Evolutionary conservation across 1,140 invertebrate species (phyloP), one percentile per base, ranked within the genome.

Genomic region (Aphidius ervi): DNA sequence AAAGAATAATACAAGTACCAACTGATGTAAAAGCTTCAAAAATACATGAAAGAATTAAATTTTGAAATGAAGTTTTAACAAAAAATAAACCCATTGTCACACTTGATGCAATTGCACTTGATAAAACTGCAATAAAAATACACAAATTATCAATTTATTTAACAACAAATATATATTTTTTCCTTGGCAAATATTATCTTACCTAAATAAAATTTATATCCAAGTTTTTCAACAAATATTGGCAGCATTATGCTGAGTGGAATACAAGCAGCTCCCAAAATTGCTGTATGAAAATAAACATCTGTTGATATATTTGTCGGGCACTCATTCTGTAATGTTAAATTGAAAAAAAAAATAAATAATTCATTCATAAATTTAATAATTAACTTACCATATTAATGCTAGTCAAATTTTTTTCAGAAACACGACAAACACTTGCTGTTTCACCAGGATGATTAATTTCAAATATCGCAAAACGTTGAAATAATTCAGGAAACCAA

Each of bases 401-500:
- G 20, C 4, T n/a, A 3, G 41, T 41, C 1, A 39, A 5, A 5
- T 42, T 23, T 20, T 56, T 47, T 16, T 70, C 62, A 2, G 82
- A 82, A 5, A 86, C 79, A 64, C 82, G 77, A 64, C 85, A 87
- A 16, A 87, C 81, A n/a, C 82, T 81, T 0, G 82, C 80, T 0
- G 82, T 78, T 31, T 72, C 73, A 43, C 78, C 75, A 8, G 79
- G 79, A 72, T 82, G 75, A 39, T 78, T 65, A 4, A 71, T 68
- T 46, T 83, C 78, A 71, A 81, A 86, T 63, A 81, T 74, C 49
- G 83, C 81, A 69, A 86, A 85, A 46, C 86, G 69, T 69, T 85
- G 83, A 68, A 86, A 87, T 41, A 88, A 73, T 66, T 87, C 86
- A 43, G 86, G 86, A 71, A 87, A 85, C 86, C 86, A 88, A 71